Evolutionary conservation across 2,888 invertebrate genomes (phyloP), one percentile per base, ranked within the genome.

Genomic region (Brenthis hecate): DNA sequence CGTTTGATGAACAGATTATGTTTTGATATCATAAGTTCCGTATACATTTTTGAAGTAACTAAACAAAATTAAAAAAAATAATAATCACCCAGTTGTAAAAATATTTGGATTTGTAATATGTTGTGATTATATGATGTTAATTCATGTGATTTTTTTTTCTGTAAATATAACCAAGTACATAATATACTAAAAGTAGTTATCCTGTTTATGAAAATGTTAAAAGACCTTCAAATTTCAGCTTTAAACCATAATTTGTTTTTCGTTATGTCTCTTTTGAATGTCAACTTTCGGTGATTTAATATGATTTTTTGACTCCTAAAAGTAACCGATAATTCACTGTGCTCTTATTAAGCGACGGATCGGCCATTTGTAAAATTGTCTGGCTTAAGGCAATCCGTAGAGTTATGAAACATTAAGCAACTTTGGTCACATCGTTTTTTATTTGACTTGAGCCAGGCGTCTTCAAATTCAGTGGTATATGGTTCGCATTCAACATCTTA

Each of bases 301-400:
- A 47, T 14, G 3, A 54, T 36, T 36, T 53, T 54, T 53, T 65
- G 69, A 62, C 54, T 66, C 72, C 73, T 56, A 66, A 72, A 83
- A 80, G 78, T 69, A 78, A 77, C 81, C 83, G 79, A 88, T 88
- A 89, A 83, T 82, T 88, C 86, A 85, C 85, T 85, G 81, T 79
- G 81, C 81, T 62, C 54, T 80, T 81, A 87, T 85, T 85, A 87
- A 82, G 83, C 76, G 80, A 81, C 56, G 69, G 63, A 66, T 69
- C 56, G 66, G 63, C 84, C 83, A 88, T 89, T 89, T 86, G 80
- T 83, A 83, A 88, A 88, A 89, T 88, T 85, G 85, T 85, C 86
- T 85, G 76, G 83, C 86, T 85, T 81, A 76, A 78, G 85, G 90
- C 89, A 87, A 84, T 71, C 63, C 50, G 50, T 57, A 23, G 82